phyloP scores from a whole-genome alignment of 2,113 vertebrate species.

The Paraplagusia blochii region DNA sequence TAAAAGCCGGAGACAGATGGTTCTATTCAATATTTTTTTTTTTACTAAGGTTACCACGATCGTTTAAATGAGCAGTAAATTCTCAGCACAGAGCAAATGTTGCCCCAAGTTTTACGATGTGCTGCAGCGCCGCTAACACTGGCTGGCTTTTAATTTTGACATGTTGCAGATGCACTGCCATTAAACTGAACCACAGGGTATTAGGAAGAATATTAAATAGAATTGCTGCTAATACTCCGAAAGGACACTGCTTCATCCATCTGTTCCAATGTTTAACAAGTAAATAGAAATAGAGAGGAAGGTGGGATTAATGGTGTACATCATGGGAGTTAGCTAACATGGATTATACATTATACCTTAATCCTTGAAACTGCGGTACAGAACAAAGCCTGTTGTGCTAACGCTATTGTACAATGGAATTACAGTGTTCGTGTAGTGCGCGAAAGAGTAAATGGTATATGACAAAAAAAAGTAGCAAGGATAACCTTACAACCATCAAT shows the following conservation, averaged over 20 bases:
- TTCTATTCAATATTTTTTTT: not conserved
- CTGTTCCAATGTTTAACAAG: conserved; percentile 33
- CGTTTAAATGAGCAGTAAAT: conserved; percentile 28
- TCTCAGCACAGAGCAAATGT: conserved; percentile 35
- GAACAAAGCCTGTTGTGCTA: no score
- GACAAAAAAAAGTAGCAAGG: no score
- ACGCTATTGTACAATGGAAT: no score
- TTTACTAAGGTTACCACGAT: conserved; percentile 28
- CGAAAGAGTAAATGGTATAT: no score
- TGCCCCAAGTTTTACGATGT: conserved; percentile 14
- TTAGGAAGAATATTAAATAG: conserved; percentile 56
- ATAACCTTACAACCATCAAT: no score
- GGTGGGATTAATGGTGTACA: conserved; percentile 40
- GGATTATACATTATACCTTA: no score
- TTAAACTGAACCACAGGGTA: conserved; percentile 51
- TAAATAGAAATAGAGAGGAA: conserved; percentile 31
- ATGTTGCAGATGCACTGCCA: conserved; percentile 33
- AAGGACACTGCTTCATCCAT: conserved; percentile 40
- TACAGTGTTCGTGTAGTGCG: no score
- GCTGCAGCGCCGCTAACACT: conserved; percentile 20
- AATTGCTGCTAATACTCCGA: conserved; percentile 46
- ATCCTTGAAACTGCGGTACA: no score
- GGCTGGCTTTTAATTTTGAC: conserved; percentile 35
- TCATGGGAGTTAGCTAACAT: not conserved
- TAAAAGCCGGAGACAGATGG: conserved; percentile 2